Base-by-base conservation (phyloP, 2,113 vertebrate species). In the Butorides virescens region DNA sequence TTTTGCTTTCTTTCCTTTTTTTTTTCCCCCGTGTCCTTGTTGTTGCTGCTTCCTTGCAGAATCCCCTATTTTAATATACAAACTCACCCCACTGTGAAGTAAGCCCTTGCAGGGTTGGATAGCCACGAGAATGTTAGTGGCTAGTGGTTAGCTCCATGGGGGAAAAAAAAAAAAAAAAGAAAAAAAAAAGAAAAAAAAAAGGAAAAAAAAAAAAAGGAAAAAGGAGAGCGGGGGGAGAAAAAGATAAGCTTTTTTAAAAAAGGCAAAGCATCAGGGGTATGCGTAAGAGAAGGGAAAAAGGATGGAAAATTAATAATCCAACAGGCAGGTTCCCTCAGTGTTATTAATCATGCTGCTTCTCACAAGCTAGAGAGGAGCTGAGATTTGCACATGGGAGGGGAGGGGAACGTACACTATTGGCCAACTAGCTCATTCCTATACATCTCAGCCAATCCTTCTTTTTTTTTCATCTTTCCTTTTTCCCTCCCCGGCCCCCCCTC, bases 221-320 rank as follows among this genome's bases (percentile, higher is more conserved):
- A 6, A 50, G 96, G 53, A 44, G 42, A 15, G 42, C 12, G 42
- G 42, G 42, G 58, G 32, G 70, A 67, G 29, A 68, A 92, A 94
- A 90, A 90, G 36, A 88, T 93, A 94, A 80, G 30, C 61, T 83
- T 86, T 92, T 95, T 93, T 90, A 91, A 94, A 89, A 91, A 92
- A 97, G 92, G 90, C 95, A 95, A 98, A 96, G 94, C 96, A 53
- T 97, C 97, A 84, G 98, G 97, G 97, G 91, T 97, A 93, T 95
- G 96, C 96, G 88, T 96, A 92, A 95, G 96, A 94, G 91, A 96
- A 97, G 92, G 98, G 93, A 92, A 97, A 97, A 97, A 97, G 97
- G 97, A 98, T 91, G 93, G 97, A 98, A 98, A 99, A 99, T 98
- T 98, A 99, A 98, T 98, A 99, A 98, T 98, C 98, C 98, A 98